Evolutionary conservation across 2,888 invertebrate genomes (phyloP), one percentile per base, ranked within the genome.

Genomic region (Schrankia costaestrigalis): DNA sequence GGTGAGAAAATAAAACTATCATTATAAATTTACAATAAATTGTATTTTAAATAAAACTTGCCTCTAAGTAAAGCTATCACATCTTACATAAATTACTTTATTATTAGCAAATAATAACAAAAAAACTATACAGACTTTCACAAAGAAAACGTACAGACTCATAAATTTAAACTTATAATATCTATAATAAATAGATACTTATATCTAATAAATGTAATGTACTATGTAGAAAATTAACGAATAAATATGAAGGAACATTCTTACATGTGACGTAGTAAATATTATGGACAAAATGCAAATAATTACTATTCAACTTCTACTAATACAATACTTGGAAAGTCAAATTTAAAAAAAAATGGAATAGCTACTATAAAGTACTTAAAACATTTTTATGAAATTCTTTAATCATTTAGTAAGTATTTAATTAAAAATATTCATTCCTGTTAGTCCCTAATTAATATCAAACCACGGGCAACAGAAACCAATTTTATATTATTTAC

Each of bases 11-110:
- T 83, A 78, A 87, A 85, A 67, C 69, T 67, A 72, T 67, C 62
- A 50, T 56, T 46, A 68, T 61, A 71, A 74, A 76, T 63, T 76
- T 76, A 81, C 71, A 78, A 79, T 80, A 80, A 80, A 72, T 78
- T 77, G 65, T 77, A 77, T 78, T 83, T 74, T 73, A 81, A 84
- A 81, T 77, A 78, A 78, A 78, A 71, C 75, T 82, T 79, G 80
- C 72, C 73, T 79, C 81, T 84, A 85, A 73, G 74, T 85, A 85
- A 86, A 85, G 86, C 84, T 85, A 81, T 86, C 84, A 84, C 82
- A 83, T 83, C 79, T 82, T 83, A 84, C 74, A 78, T 74, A 76
- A 59, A 70, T 73, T 70, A 67, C 52, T 63, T 61, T 56, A 66
- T 57, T 58, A 70, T 72, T 78, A 78, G 82, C 81, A 80, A 85